phyloP scores from a whole-genome alignment of 2,113 vertebrate genomes.

The Malaclemys terrapin region DNA sequence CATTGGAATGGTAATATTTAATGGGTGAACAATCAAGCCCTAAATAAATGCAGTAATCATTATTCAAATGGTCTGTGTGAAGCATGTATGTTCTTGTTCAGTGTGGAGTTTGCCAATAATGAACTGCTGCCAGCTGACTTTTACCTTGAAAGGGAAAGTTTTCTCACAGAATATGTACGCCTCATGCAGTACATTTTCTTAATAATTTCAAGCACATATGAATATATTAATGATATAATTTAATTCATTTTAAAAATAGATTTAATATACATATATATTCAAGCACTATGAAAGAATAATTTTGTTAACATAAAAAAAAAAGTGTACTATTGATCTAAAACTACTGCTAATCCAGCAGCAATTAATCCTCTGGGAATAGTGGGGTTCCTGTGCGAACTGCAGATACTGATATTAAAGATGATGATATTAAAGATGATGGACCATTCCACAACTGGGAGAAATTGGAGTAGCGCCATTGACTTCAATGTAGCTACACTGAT shows the following conservation, averaged over 20 bases:
- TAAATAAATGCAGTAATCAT: neutral
- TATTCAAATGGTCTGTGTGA: neutral
- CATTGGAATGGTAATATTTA: neutral
- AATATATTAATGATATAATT: neutral
- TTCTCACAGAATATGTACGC: neutral
- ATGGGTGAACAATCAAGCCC: neutral
- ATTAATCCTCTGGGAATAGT: neutral
- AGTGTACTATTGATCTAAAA: neutral
- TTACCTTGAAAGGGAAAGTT: neutral
- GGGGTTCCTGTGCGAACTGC: neutral
- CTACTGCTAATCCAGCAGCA: neutral
- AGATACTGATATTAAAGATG: neutral
- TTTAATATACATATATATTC: neutral
- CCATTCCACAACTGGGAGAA: neutral
- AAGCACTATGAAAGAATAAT: neutral
- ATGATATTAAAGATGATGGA: neutral
- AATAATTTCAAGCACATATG: neutral
- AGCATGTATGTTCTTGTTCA: neutral
- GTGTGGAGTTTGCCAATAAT: neutral
- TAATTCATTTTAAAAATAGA: constrained; percentile 8
- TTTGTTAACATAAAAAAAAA: neutral
- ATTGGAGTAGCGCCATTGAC: neutral
- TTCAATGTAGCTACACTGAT: neutral
- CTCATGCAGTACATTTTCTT: neutral
- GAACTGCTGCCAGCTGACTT: neutral